Evolutionary conservation across 2,888 invertebrate genomes (phyloP).

Genomic region (Nemapogon koenigi): DNA sequence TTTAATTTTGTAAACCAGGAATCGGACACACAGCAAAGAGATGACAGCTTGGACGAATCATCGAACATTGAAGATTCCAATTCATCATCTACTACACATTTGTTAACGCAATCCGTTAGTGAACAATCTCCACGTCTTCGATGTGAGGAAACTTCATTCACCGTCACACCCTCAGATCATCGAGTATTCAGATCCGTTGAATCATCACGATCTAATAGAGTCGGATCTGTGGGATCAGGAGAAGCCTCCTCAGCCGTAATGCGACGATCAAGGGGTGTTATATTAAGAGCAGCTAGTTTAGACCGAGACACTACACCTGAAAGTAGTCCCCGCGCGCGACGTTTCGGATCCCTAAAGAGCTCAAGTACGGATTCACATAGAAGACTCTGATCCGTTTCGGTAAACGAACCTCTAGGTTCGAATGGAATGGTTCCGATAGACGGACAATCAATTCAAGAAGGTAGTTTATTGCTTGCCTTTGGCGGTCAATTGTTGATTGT

Average conservation of each 20-base stretch:
- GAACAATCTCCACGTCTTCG: conserved; percentile 30
- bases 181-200: background rate
- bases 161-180: conserved; percentile 12
- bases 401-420: conserved; percentile 28
- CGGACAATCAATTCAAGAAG: too few species aligned
- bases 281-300: conserved; percentile 53
- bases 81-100: conserved; percentile 49
- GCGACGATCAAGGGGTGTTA: conserved; percentile 44
- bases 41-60: conserved; percentile 48
- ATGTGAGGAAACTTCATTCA: conserved; percentile 46
- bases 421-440: conserved; percentile 15
- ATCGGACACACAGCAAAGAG: conserved; percentile 48
- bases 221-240: background rate
- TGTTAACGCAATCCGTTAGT: conserved; percentile 43
- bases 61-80: conserved; percentile 50
- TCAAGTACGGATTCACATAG: conserved; percentile 49
- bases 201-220: background rate
- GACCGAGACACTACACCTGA: conserved; percentile 34
- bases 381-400: conserved; percentile 53
- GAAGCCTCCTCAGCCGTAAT: conserved; percentile 11
- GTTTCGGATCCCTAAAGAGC: conserved; percentile 48
- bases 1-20: too few species aligned
- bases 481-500: too few species aligned
- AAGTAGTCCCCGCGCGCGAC: conserved; percentile 27
- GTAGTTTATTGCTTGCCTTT: too few species aligned